Percentiles rank a stretch among this genome's conserved stretches.
Conservation (phyloP, 1,140 invertebrate genomes). For the Drosophila malerkotliana region DNA sequence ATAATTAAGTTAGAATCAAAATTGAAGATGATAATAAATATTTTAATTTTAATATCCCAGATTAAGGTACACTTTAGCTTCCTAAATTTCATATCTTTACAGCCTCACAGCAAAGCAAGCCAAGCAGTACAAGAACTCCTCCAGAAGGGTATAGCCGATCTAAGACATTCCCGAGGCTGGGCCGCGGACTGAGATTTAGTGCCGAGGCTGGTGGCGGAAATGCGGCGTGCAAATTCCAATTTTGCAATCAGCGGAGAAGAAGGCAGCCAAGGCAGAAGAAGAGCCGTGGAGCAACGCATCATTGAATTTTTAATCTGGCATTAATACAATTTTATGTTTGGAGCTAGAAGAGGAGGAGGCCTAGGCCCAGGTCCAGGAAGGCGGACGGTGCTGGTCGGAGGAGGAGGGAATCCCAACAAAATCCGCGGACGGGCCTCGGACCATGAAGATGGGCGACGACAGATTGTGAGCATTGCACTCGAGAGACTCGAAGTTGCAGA, state of each 20-base stretch:
- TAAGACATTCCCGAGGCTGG: slow-evolving; percentile 10
- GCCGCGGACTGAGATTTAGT: slow-evolving; percentile 14
- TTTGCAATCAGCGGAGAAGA: slow-evolving; percentile 58
- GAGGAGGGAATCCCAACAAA: slow-evolving; percentile 72
- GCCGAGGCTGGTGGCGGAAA: slow-evolving; percentile 57
- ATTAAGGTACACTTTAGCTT: background rate
- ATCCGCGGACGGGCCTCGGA: slow-evolving; percentile 53
- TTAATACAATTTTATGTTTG: slow-evolving; percentile 79
- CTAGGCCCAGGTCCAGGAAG: slow-evolving; percentile 5
- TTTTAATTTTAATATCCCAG: no score
- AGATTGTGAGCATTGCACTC: slow-evolving; percentile 67
- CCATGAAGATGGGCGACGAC: slow-evolving; percentile 66
- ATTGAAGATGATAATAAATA: no score
- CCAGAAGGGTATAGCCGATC: slow-evolving; percentile 8
- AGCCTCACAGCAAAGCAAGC: no score
- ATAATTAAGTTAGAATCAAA: no score
- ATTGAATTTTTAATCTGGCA: slow-evolving; percentile 80
- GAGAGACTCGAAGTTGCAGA: slow-evolving; percentile 6
- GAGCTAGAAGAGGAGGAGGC: slow-evolving; percentile 12
- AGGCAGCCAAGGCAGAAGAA: slow-evolving; percentile 19
- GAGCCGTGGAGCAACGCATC: slow-evolving; percentile 59
- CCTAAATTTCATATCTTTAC: background rate
- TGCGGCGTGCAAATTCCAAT: slow-evolving; percentile 75
- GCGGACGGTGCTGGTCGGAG: slow-evolving; percentile 9
- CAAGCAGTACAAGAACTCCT: background rate